These are phyloP conservation scores for Ephialtes manifestator DNA, from an alignment of 2,888 invertebrate genomes.

Conservation along the genomic window DNA sequence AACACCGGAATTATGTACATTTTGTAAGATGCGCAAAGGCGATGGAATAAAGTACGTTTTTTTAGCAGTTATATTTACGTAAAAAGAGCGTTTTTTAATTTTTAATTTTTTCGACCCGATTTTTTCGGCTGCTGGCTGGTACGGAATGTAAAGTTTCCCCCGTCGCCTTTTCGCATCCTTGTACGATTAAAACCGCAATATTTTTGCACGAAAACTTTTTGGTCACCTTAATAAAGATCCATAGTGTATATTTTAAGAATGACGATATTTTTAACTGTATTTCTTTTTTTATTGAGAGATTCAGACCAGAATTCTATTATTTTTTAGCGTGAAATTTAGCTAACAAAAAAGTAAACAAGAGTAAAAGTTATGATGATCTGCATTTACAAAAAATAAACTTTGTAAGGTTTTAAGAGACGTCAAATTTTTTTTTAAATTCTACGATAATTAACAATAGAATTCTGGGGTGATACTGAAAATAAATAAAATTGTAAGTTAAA, in stretches of 20 bases:
- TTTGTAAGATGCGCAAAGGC: conserved; percentile 3
- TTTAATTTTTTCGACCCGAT: background rate
- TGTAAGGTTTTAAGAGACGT: no score
- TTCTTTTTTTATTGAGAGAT: no score
- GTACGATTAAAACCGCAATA: conserved; percentile 31
- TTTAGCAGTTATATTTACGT: background rate
- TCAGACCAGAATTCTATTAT: no score
- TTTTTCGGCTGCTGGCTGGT: conserved; percentile 1
- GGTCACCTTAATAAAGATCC: conserved; percentile 17
- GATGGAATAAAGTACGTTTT: conserved; percentile 3
- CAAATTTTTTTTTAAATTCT: no score
- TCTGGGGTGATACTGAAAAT: background rate
- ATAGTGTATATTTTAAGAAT: background rate
- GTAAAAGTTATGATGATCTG: no score
- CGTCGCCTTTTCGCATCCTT: conserved; percentile 22
- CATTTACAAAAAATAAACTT: no score
- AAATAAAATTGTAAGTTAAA: background rate
- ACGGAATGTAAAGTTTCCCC: conserved; percentile 56
- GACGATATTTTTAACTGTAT: no score
- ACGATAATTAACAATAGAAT: background rate
- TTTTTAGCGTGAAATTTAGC: no score
- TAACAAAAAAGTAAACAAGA: no score
- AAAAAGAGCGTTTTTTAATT: background rate
- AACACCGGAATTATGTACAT: conserved; percentile 44
- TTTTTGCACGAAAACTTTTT: background rate